Evolutionary conservation across 2,888 invertebrate species (phyloP).

Genomic region (Acleris laterana): DNA sequence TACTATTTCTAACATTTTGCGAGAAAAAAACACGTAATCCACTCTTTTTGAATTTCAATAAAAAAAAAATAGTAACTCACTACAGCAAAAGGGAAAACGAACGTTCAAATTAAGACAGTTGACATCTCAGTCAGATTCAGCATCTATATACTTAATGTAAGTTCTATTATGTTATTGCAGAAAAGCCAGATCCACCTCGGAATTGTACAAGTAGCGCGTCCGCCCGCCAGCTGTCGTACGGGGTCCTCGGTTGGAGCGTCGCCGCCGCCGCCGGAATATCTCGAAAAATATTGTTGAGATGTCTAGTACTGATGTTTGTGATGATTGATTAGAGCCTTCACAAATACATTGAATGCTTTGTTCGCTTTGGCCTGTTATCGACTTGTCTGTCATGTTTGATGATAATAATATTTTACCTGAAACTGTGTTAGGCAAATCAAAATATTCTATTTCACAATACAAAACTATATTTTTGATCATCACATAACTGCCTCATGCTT

Average conservation of each 20-base stretch:
- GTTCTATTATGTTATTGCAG: constrained; percentile 52
- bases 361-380: constrained; percentile 25
- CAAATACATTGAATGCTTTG: constrained; percentile 9
- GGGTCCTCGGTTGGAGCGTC: constrained; percentile 50
- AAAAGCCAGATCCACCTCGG: constrained; percentile 69
- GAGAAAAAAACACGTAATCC: too few relatives aligned
- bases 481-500: too few relatives aligned
- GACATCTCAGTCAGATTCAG: too few relatives aligned
- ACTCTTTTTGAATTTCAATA: too few relatives aligned
- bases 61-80: too few relatives aligned
- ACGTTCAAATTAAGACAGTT: too few relatives aligned
- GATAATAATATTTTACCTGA: constrained; percentile 9
- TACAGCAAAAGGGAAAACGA: too few relatives aligned
- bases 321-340: constrained; percentile 28
- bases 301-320: constrained; percentile 51
- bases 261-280: constrained; percentile 49
- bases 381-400: constrained; percentile 4
- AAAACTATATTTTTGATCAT: not conserved
- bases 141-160: too few relatives aligned
- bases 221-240: constrained; percentile 47
- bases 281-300: constrained; percentile 59
- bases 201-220: constrained; percentile 71
- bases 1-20: too few relatives aligned
- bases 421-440: constrained; percentile 19
- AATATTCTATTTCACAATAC: not conserved